A percentile compares a stretch with the other conserved stretches of the same genome.
Evolutionary conservation across 2,113 vertebrate species (phyloP).

Genomic region (Propithecus coquereli): DNA sequence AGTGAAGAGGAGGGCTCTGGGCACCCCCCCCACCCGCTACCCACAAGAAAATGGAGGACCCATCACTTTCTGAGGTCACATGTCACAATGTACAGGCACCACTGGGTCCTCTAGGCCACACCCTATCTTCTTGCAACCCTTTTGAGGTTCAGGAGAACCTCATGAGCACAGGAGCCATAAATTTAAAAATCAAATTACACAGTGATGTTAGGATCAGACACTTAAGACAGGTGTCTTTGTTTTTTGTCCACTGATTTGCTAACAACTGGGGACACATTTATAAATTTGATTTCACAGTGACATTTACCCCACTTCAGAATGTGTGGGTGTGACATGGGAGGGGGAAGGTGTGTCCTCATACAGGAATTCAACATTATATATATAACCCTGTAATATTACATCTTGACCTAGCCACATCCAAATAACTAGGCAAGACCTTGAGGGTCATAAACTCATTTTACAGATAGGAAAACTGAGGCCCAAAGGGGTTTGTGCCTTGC

Average conservation of each 20-base stretch:
- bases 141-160: not conserved
- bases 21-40: too few species aligned
- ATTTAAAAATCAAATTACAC: not conserved
- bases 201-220: not conserved
- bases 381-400: not conserved
- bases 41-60: not conserved
- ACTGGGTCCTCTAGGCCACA: not conserved
- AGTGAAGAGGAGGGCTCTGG: not conserved
- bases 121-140: not conserved
- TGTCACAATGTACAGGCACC: not conserved
- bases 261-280: too few species aligned
- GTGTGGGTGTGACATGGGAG: fast-evolving
- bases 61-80: not conserved
- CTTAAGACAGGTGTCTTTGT: not conserved
- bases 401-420: not conserved
- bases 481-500: not conserved
- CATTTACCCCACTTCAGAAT: not conserved
- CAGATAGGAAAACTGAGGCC: not conserved
- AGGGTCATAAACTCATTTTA: not conserved
- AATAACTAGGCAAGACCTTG: not conserved
- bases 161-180: not conserved
- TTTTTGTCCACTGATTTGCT: not conserved
- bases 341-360: not conserved
- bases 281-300: not conserved
- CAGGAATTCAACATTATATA: not conserved